These are phyloP conservation scores for Gastracanthus pulcherrimus DNA, from an alignment of 2,888 invertebrate genomes.

Conservation along the genomic window DNA sequence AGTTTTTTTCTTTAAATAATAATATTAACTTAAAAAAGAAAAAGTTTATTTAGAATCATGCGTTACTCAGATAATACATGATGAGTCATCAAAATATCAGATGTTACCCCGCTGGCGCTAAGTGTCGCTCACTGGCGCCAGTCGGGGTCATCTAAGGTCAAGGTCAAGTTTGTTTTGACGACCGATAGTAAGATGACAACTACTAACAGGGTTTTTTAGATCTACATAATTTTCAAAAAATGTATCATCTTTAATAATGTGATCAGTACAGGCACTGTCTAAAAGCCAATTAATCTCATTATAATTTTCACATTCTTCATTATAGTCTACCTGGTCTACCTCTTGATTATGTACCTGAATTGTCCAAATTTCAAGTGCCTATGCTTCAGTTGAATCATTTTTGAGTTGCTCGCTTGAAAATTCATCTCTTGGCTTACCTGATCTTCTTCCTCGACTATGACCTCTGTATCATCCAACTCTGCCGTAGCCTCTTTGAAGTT, in stretches of 20 bases:
- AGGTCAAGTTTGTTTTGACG: too few species aligned
- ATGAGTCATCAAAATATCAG: too few species aligned
- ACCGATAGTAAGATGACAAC: too few species aligned
- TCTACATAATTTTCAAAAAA: too few species aligned
- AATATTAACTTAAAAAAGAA: too few species aligned
- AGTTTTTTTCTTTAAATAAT: too few species aligned
- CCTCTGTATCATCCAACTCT: not conserved
- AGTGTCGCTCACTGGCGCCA: too few species aligned
- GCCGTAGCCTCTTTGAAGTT: not conserved
- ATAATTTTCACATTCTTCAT: not conserved
- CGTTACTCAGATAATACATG: too few species aligned
- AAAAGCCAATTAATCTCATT: not conserved
- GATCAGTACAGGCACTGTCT: conserved; percentile 3
- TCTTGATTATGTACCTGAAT: not conserved
- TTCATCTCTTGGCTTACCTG: not conserved
- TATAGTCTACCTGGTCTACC: not conserved
- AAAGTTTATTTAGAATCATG: too few species aligned
- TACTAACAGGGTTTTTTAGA: too few species aligned
- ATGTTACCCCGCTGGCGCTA: too few species aligned
- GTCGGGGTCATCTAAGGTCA: too few species aligned
- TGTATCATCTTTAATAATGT: not conserved
- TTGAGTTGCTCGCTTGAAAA: not conserved
- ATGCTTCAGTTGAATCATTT: not conserved
- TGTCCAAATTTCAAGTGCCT: not conserved
- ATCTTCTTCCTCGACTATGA: not conserved